Conservation (phyloP, 2,113 vertebrate genomes). For the Tragelaphus imberbis region DNA sequence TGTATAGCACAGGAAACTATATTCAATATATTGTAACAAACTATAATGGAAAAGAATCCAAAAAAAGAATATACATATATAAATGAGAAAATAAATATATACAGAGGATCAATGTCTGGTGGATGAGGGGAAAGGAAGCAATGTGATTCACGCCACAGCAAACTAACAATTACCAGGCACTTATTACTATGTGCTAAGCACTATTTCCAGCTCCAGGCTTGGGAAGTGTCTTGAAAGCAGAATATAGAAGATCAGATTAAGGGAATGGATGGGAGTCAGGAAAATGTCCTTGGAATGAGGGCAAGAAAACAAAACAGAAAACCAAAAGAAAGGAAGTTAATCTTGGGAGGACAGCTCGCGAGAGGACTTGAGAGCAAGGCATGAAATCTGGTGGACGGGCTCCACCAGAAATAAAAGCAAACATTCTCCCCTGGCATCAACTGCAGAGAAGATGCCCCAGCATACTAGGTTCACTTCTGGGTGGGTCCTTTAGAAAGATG, state of each 20-base stretch:
- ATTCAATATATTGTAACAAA: neutral
- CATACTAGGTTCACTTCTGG: neutral
- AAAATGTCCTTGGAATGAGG: constrained; percentile 45
- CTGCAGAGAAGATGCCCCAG: neutral
- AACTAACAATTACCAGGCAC: constrained; percentile 4
- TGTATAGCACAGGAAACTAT: neutral
- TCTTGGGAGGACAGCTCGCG: neutral
- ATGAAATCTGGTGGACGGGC: neutral
- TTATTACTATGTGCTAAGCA: neutral
- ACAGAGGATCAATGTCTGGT: neutral
- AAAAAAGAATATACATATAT: neutral
- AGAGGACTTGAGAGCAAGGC: neutral
- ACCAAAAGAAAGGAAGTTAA: constrained; percentile 1
- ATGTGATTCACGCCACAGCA: neutral
- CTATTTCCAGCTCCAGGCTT: neutral
- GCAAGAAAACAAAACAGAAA: constrained; percentile 45
- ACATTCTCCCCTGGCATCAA: neutral
- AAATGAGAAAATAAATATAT: neutral
- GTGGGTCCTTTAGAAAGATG: neutral
- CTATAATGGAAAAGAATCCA: neutral
- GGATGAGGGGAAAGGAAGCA: neutral
- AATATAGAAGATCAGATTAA: constrained; percentile 23
- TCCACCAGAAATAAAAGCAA: constrained; percentile 13
- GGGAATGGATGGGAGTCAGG: neutral
- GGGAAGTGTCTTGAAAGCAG: neutral